Evolutionary conservation across 2,888 invertebrate genomes (phyloP), one percentile per base, ranked within the genome.

Genomic region (Podotricha telesiphe): DNA sequence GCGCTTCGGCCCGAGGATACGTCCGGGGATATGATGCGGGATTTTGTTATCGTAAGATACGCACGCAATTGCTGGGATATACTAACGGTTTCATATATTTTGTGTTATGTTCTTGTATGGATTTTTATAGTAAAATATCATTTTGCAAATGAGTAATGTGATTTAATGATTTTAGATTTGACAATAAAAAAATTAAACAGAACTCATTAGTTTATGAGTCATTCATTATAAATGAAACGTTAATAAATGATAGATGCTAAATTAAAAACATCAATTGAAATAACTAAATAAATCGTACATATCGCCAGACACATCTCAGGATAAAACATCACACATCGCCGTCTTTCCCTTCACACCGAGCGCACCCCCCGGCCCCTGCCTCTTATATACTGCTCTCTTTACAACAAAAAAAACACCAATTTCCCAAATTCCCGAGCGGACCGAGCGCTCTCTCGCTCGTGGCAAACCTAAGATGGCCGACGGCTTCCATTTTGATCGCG

Each of bases 341-440:
- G 87, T 89, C 90, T 89, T 90, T 91, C 93, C 93, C 93, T 93
- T 93, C 92, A 91, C 91, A 90, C 91, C 90, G 92, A 88, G 88
- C 86, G 88, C 87, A 80, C 86, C 88, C 87, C 86, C 79, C 80
- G 69, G 79, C 71, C 88, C 89, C 89, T 86, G 88, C 89, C 91
- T 91, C 90, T 89, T 91, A 90, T 91, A 91, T 90, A 93, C 89
- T 91, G 91, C 91, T 91, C 91, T 91, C 91, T 93, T 91, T 90
- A 91, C 88, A 91, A 90, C 89, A 92, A 88, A 91, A 92, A 85
- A 92, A 91, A 90, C 89, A 91, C 90, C 90, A 91, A 91, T 91
- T 92, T 91, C 91, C 91, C 89, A 92, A 91, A 91, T 90, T 89
- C 91, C 89, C 91, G 86, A 86, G 88, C 88, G 88, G 88, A 83